A percentile compares a stretch with the other conserved stretches of the same genome.
These are phyloP conservation scores for Pristionchus mayeri DNA, from an alignment of 2,888 invertebrate species.

Conservation along the genomic window DNA sequence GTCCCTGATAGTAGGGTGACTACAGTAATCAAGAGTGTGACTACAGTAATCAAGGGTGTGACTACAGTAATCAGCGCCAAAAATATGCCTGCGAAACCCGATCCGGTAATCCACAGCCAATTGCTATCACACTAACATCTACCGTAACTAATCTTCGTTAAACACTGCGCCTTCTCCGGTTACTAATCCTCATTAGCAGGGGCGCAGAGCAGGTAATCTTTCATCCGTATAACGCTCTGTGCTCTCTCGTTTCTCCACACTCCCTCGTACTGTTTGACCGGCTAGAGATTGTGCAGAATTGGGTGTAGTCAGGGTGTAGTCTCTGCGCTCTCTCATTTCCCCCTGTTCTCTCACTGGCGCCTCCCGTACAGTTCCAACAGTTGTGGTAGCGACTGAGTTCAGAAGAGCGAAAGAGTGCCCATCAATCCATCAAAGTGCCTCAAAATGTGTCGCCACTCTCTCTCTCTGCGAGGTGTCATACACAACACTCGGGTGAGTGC, in stretches of 20 bases:
- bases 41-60: too few species aligned
- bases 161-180: neutral
- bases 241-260: neutral
- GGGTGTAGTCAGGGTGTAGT: neutral
- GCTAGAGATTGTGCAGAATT: too few species aligned
- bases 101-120: neutral
- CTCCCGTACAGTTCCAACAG: neutral
- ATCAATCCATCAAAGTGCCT: constrained; percentile 17
- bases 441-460: constrained; percentile 20
- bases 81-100: neutral
- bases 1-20: too few species aligned
- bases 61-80: neutral
- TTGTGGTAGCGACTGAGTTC: neutral
- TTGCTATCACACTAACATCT: neutral
- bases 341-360: constrained; percentile 2
- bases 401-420: neutral
- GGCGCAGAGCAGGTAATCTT: neutral
- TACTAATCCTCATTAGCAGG: constrained; percentile 20
- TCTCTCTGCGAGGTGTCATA: constrained; percentile 14
- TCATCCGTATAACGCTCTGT: too few species aligned
- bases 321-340: neutral
- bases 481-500: neutral
- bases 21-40: too few species aligned
- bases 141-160: constrained; percentile 40
- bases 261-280: too few species aligned